phyloP scores from a whole-genome alignment of 2,888 invertebrate genomes.

The Mythimna loreyi region DNA sequence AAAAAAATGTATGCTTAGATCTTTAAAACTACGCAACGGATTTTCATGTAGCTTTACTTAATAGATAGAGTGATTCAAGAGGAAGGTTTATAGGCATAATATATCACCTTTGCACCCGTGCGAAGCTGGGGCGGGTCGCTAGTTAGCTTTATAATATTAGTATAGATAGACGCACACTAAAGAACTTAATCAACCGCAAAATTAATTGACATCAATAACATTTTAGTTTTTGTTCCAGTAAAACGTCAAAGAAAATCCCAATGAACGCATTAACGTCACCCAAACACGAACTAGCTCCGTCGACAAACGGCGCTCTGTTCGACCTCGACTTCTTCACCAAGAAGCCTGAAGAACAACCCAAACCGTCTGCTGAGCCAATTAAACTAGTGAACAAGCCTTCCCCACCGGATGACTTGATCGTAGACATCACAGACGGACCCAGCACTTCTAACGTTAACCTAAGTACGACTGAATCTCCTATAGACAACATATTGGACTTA shows the following conservation, averaged over 20 bases:
- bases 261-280: conserved; percentile 91
- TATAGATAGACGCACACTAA: too few species aligned
- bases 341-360: conserved; percentile 72
- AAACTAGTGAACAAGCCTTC: conserved; percentile 52
- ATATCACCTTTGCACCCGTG: too few species aligned
- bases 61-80: too few species aligned
- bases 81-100: too few species aligned
- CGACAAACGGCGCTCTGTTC: conserved; percentile 76
- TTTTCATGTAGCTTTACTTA: too few species aligned
- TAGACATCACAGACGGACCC: conserved; percentile 88
- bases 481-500: conserved; percentile 78
- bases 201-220: neutral
- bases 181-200: neutral
- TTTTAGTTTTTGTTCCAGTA: conserved; percentile 77
- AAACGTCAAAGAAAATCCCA: conserved; percentile 91
- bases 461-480: conserved; percentile 64
- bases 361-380: conserved; percentile 41
- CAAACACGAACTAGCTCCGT: conserved; percentile 70
- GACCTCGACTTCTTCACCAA: conserved; percentile 89
- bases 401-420: conserved; percentile 89
- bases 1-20: too few species aligned
- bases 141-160: neutral
- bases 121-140: too few species aligned
- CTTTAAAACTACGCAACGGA: too few species aligned
- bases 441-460: conserved; percentile 60